Evolutionary conservation across 2,797 vertebrate genomes (phyloP), one percentile per base, ranked within the genome.

Genomic region (Peromyscus attwateri): DNA sequence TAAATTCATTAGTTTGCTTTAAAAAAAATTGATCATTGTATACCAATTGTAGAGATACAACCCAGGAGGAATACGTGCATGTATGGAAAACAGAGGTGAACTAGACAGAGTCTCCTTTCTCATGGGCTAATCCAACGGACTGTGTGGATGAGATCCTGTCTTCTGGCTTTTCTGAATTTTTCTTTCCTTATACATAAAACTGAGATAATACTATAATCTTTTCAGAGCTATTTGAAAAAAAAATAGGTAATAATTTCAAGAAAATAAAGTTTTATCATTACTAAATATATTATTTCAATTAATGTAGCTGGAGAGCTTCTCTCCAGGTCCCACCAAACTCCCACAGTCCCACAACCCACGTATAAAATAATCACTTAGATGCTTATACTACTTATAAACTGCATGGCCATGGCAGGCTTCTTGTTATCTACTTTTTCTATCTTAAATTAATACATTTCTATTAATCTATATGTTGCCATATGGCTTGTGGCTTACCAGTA

Each of bases 161-260:
- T 92, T 49, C 71, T 68, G 29, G 43, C 81, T 52, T 70, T 29
- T 62, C 43, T 85, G 37, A 89, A 27, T 43, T 77, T 91, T 12
- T 43, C 10, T 89, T 89, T 73, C 19, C 27, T 88, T 46, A 37
- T 2, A 1, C 70, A 29, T 31, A 77, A 94, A 85, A 71, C 2
- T 83, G 8, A 73, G 8, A 40, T 94, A 68, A 82, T 34, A 31
- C 66, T 84, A 60, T 11, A 77, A 4, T 82, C 29, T 14, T 85
- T 19, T 94, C 25, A 34, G 60, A 77, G 23, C 13, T 75, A 0
- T 57, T 95, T 85, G 70, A 23, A 90, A 97, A 90, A 97, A 81
- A 94, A 66, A 60, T 87, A 43, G 12, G 91, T 60, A 49, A 55
- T 17, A 89, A 4, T 70, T 80, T 80, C n/a, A 25, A 91, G 13